Conservation (phyloP, 1,140 invertebrate species). For the Drosophila serrata region DNA sequence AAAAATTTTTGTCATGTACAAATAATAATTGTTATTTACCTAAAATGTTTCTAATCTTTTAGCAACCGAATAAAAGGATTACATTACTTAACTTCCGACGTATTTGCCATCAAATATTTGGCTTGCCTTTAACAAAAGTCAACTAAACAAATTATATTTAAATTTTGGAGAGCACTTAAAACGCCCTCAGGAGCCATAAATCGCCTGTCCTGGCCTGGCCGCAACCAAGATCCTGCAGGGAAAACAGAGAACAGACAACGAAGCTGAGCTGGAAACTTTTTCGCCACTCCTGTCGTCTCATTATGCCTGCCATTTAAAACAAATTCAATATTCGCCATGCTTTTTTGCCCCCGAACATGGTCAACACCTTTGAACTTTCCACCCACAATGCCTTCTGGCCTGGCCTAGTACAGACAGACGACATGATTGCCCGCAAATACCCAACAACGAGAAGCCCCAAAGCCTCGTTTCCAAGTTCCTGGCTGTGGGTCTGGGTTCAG, state of each 20-base stretch:
- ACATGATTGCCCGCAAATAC: slow-evolving; percentile 57
- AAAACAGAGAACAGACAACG: slow-evolving; percentile 15
- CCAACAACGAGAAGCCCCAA: slow-evolving; percentile 42
- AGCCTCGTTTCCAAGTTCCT: slow-evolving; percentile 52
- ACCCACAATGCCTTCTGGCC: slow-evolving; percentile 8
- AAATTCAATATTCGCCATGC: slow-evolving; percentile 75
- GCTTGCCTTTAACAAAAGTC: slow-evolving; percentile 24
- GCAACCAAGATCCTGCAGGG: slow-evolving; percentile 6
- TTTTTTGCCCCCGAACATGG: slow-evolving; percentile 61
- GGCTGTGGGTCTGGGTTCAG: slow-evolving; percentile 8
- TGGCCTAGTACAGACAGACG: slow-evolving; percentile 33
- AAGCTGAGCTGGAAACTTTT: slow-evolving; percentile 34
- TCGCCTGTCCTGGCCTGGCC: slow-evolving; percentile 16
- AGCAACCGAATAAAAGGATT: background rate
- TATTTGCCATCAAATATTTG: slow-evolving; percentile 17
- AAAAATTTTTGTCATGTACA: no score
- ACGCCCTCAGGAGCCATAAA: slow-evolving; percentile 55
- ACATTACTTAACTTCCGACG: background rate
- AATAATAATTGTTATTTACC: background rate
- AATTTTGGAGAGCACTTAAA: slow-evolving; percentile 53
- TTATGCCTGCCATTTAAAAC: slow-evolving; percentile 78
- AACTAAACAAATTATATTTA: slow-evolving; percentile 60
- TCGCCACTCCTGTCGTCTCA: slow-evolving; percentile 54
- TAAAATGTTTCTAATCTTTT: background rate
- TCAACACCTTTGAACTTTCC: slow-evolving; percentile 79